These are phyloP conservation scores for Pteromalus puparum DNA, from an alignment of 1,140 invertebrate genomes.

Conservation along the genomic window DNA sequence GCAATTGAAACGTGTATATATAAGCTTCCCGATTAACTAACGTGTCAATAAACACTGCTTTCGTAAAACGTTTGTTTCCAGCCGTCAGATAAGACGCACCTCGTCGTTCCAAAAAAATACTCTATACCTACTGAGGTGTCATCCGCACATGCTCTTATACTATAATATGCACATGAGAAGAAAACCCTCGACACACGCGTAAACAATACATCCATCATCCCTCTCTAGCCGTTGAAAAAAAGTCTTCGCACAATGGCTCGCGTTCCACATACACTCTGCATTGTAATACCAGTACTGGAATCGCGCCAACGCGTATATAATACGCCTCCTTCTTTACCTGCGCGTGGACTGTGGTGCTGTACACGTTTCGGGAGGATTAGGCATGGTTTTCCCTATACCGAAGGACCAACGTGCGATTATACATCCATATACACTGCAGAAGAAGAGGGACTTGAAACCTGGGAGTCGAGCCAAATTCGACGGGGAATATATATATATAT, in stretches of 20 bases:
- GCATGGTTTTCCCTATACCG: too few species aligned
- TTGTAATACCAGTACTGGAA: neutral
- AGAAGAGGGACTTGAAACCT: neutral
- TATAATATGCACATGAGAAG: neutral
- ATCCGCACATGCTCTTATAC: too few species aligned
- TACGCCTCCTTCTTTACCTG: neutral
- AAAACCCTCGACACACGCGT: neutral
- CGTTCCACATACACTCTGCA: neutral
- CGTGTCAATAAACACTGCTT: neutral
- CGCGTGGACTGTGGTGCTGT: neutral
- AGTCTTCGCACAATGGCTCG: neutral
- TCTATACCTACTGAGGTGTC: too few species aligned
- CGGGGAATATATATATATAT: too few species aligned
- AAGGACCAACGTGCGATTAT: too few species aligned
- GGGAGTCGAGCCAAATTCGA: neutral
- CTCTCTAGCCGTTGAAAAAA: neutral
- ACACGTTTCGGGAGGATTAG: too few species aligned
- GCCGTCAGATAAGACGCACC: neutral
- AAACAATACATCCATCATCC: neutral
- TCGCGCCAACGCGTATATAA: neutral
- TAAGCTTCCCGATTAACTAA: neutral
- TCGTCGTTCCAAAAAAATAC: neutral
- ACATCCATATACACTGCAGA: neutral
- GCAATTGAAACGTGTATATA: too few species aligned
- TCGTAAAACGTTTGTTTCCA: neutral